phyloP scores from a whole-genome alignment of 1,140 invertebrate species.

The Danaus melanippus region DNA sequence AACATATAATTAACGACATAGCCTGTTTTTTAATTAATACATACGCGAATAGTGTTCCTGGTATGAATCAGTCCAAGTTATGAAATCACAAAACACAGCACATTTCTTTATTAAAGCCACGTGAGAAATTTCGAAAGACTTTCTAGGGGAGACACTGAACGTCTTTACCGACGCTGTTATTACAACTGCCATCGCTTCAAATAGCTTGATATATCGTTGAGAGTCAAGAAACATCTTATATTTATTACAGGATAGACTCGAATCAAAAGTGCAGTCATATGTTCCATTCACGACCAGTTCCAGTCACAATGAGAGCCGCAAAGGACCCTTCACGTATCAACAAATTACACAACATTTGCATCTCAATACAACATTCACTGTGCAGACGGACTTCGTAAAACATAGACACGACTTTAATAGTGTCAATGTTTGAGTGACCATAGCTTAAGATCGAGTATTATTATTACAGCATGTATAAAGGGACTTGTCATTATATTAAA shows the following conservation, averaged over 20 bases:
- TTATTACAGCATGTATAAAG: no score
- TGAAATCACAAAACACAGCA: slow-evolving; percentile 7
- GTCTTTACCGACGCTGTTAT: slow-evolving; percentile 40
- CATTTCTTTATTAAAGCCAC: slow-evolving; percentile 15
- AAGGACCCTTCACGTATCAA: slow-evolving; percentile 67
- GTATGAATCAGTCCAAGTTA: no score
- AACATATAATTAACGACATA: neutral
- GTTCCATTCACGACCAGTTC: slow-evolving; percentile 61
- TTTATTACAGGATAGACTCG: slow-evolving; percentile 43
- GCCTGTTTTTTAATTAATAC: neutral
- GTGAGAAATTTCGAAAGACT: slow-evolving; percentile 36
- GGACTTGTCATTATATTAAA: no score
- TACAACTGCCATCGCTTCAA: slow-evolving; percentile 48
- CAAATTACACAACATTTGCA: slow-evolving; percentile 69
- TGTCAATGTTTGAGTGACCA: slow-evolving; percentile 52
- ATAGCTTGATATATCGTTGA: slow-evolving; percentile 47
- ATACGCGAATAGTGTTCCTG: neutral
- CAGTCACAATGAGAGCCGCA: slow-evolving; percentile 57
- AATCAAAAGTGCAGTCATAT: slow-evolving; percentile 62
- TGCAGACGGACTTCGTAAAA: slow-evolving; percentile 39
- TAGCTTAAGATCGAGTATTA: neutral
- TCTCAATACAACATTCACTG: slow-evolving; percentile 47
- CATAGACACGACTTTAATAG: slow-evolving; percentile 56
- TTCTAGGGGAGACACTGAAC: slow-evolving; percentile 23
- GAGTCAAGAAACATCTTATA: slow-evolving; percentile 33